A percentile compares a stretch with the other conserved stretches of the same genome.
Evolutionary conservation across 2,113 vertebrate species (phyloP).

Genomic region (Struthio camelus): DNA sequence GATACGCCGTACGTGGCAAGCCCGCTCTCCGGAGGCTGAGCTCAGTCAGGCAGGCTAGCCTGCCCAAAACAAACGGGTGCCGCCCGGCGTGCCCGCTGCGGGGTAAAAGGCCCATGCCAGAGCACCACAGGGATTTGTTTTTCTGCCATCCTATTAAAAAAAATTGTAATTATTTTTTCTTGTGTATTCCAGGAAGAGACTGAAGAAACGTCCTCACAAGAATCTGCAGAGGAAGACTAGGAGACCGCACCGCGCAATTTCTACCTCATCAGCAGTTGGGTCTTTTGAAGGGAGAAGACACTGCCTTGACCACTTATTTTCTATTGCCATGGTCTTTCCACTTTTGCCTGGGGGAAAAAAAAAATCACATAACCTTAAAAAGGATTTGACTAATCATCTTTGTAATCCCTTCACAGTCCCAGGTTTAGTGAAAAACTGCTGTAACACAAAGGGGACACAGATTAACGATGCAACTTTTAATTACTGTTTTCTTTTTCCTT

Average conservation of each 20-base stretch:
- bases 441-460: conserved; percentile 84
- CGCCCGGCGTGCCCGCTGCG: background rate
- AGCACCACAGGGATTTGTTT: background rate
- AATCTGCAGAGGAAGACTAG: conserved; percentile 91
- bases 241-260: conserved; percentile 79
- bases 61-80: background rate
- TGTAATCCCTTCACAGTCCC: conserved; percentile 84
- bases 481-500: conserved; percentile 79
- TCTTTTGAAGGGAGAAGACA: conserved; percentile 92
- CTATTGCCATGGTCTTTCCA: conserved; percentile 81
- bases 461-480: conserved; percentile 81
- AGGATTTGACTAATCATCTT: conserved; percentile 81
- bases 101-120: rapidly evolving
- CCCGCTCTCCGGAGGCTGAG: too few species aligned
- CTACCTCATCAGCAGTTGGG: conserved; percentile 97
- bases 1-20: too few species aligned
- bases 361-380: conserved; percentile 78
- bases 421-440: conserved; percentile 87
- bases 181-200: conserved; percentile 84
- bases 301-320: conserved; percentile 93
- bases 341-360: conserved; percentile 69
- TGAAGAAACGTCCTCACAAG: conserved; percentile 87
- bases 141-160: background rate
- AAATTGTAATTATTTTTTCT: background rate
- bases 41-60: too few species aligned